phyloP scores from a whole-genome alignment of 1,140 invertebrate genomes.

The Heliothis virescens region DNA sequence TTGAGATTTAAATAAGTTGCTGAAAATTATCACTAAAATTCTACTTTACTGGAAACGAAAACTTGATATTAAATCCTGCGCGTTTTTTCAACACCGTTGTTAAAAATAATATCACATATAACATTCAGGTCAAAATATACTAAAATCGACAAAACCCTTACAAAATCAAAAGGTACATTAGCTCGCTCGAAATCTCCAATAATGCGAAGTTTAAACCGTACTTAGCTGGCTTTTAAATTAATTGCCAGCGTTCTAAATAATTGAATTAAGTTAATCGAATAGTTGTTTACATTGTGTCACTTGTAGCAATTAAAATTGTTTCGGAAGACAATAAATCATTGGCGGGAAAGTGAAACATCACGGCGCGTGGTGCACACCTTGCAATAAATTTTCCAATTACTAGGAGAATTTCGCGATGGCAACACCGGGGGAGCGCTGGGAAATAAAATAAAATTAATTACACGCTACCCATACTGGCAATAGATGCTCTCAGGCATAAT shows the following conservation, averaged over 20 bases:
- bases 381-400: constrained; percentile 85
- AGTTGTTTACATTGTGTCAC: constrained; percentile 85
- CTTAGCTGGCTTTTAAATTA: constrained; percentile 77
- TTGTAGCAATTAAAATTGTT: constrained; percentile 85
- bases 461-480: constrained; percentile 50
- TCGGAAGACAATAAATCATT: constrained; percentile 84
- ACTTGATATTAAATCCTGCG: too few relatives aligned
- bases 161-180: constrained; percentile 21
- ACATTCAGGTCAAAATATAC: not conserved
- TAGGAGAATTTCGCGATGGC: constrained; percentile 76
- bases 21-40: too few relatives aligned
- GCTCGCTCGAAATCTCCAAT: constrained; percentile 49
- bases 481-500: not conserved
- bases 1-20: not conserved
- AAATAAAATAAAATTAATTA: constrained; percentile 82
- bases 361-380: constrained; percentile 77
- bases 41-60: too few relatives aligned
- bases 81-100: too few relatives aligned
- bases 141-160: not conserved
- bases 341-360: constrained; percentile 84
- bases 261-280: constrained; percentile 85
- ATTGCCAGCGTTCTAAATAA: constrained; percentile 76
- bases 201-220: constrained; percentile 63
- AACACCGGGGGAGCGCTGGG: constrained; percentile 58
- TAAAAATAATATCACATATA: too few relatives aligned